Conservation (phyloP, 1,140 invertebrate genomes). For the Drosophila sp. region DNA sequence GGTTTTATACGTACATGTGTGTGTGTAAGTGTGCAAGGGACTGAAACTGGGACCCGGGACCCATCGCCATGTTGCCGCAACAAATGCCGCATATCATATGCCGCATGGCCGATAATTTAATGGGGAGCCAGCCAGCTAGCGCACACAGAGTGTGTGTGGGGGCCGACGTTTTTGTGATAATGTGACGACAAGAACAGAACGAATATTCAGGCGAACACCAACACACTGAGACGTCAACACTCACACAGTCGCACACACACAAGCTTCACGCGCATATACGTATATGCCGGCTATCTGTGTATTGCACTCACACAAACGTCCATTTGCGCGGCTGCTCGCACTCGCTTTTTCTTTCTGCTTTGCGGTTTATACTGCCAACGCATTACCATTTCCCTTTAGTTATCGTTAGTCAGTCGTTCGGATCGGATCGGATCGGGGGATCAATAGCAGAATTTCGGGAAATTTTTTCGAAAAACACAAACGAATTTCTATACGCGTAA, state of each 20-base stretch:
- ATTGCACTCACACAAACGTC: background rate
- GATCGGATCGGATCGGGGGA: slow-evolving; percentile 62
- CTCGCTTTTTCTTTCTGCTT: slow-evolving; percentile 53
- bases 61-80: slow-evolving; percentile 17
- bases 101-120: slow-evolving; percentile 18
- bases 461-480: background rate
- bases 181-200: slow-evolving; percentile 52
- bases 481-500: slow-evolving; percentile 23
- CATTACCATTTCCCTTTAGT: slow-evolving; percentile 76
- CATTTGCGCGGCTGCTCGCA: slow-evolving; percentile 21
- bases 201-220: slow-evolving; percentile 29
- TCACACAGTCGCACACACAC: slow-evolving; percentile 40
- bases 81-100: slow-evolving; percentile 30
- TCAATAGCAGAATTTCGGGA: slow-evolving; percentile 39
- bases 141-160: slow-evolving; percentile 10
- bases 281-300: slow-evolving; percentile 5
- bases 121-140: slow-evolving; percentile 1
- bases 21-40: slow-evolving; percentile 1
- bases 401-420: slow-evolving; percentile 71
- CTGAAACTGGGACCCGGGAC: background rate
- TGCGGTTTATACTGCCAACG: slow-evolving; percentile 77
- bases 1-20: background rate
- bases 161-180: slow-evolving; percentile 41
- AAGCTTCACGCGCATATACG: slow-evolving; percentile 27
- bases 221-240: slow-evolving; percentile 20